phyloP scores from a whole-genome alignment of 2,888 invertebrate genomes.

The Melanostoma scalare region DNA sequence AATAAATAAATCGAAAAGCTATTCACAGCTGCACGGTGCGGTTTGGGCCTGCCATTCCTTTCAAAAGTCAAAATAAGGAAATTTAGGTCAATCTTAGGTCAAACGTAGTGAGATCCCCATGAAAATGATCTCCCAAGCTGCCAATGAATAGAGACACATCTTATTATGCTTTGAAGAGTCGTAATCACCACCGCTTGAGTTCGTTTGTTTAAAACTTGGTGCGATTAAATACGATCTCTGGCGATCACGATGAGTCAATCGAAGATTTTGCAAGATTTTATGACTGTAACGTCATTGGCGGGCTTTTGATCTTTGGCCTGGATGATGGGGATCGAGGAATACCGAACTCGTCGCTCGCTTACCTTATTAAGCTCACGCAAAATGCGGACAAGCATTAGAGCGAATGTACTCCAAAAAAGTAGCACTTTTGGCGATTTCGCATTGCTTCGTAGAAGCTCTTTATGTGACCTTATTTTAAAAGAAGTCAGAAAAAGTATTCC shows the following conservation, averaged over 20 bases:
- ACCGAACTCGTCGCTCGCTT: no score
- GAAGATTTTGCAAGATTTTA: constrained; percentile 36
- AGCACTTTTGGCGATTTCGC: no score
- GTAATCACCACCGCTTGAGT: constrained; percentile 46
- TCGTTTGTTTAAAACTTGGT: constrained; percentile 4
- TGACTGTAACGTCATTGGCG: constrained; percentile 9
- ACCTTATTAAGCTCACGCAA: no score
- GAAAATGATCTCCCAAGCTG: constrained; percentile 46
- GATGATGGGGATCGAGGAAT: no score
- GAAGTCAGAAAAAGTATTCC: no score
- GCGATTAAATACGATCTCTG: constrained; percentile 45
- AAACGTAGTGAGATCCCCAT: constrained; percentile 34
- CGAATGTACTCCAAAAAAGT: no score
- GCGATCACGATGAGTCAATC: constrained; percentile 54
- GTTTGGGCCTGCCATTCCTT: constrained; percentile 13
- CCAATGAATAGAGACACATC: constrained; percentile 36
- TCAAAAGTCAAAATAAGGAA: constrained; percentile 59
- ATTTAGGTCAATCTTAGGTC: constrained; percentile 63
- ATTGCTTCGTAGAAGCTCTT: no score
- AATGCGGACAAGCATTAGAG: no score
- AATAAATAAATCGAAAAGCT: constrained; percentile 66
- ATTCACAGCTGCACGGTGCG: constrained; percentile 44
- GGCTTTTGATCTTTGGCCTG: constrained; percentile 45
- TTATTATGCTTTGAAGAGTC: constrained; percentile 47
- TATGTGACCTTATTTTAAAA: no score